phyloP scores from a whole-genome alignment of 2,797 vertebrate genomes.

The Xyrichtys novacula region DNA sequence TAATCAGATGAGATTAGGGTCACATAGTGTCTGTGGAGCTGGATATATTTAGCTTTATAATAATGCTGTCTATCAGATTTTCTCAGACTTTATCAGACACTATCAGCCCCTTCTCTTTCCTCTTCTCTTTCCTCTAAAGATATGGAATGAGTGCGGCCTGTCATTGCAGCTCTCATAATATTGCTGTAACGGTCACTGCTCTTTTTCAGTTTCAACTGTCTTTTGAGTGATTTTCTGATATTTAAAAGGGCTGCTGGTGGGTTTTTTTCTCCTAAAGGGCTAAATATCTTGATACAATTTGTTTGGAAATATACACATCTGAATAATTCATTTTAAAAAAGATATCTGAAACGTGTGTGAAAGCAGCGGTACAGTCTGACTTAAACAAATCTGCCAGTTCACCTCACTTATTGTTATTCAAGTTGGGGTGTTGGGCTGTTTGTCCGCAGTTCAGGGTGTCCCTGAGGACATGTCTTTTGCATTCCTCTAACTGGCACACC shows the following conservation, averaged over 20 bases:
- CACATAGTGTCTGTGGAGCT: slow-evolving; percentile 36
- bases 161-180: neutral
- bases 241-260: neutral
- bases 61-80: slow-evolving; percentile 73
- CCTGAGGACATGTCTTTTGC: slow-evolving; percentile 40
- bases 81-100: slow-evolving; percentile 72
- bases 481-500: slow-evolving; percentile 54
- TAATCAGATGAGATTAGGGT: slow-evolving; percentile 68
- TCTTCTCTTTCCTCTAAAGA: slow-evolving; percentile 67
- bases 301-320: neutral
- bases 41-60: slow-evolving; percentile 64
- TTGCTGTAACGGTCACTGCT: neutral
- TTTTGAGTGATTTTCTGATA: neutral
- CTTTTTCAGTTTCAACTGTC: neutral
- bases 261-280: neutral
- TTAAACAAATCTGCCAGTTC: neutral
- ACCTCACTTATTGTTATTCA: neutral
- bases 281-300: neutral
- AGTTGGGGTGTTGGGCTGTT: slow-evolving; percentile 6
- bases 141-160: slow-evolving; percentile 15
- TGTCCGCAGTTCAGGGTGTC: slow-evolving; percentile 25
- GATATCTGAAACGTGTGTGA: neutral
- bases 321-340: too few species aligned
- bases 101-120: slow-evolving; percentile 62
- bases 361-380: slow-evolving; percentile 5